Conservation (phyloP, 2,888 invertebrate genomes). For the Drosophila phalerata region DNA sequence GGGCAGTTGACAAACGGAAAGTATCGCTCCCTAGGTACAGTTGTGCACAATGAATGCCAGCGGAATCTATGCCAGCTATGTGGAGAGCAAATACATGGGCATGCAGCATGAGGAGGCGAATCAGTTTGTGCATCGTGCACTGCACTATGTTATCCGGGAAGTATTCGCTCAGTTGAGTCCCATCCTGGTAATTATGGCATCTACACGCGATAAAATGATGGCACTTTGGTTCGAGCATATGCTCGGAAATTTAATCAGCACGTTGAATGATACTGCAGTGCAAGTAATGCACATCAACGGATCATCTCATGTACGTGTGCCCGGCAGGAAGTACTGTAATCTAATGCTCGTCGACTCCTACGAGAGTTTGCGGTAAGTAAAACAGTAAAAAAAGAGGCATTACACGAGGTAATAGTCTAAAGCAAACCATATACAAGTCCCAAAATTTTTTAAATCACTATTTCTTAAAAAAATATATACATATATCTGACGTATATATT, state of each 20-base stretch:
- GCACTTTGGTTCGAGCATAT: slow-evolving; percentile 57
- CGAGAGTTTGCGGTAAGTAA: slow-evolving; percentile 55
- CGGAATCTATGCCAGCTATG: slow-evolving; percentile 45
- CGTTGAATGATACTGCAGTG: slow-evolving; percentile 50
- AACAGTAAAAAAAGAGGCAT: too few relatives aligned
- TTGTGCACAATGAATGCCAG: slow-evolving; percentile 35
- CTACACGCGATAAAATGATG: slow-evolving; percentile 13
- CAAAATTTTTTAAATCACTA: too few relatives aligned
- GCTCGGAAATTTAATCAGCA: slow-evolving; percentile 37
- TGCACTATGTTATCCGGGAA: slow-evolving; percentile 53
- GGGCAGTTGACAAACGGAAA: background rate
- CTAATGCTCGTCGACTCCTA: slow-evolving; percentile 73
- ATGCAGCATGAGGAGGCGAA: slow-evolving; percentile 58
- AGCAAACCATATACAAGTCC: too few relatives aligned
- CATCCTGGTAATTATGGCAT: slow-evolving; percentile 55
- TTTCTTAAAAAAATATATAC: too few relatives aligned
- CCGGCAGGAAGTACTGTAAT: slow-evolving; percentile 59
- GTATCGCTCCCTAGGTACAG: background rate
- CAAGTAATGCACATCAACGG: slow-evolving; percentile 48
- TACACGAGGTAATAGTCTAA: too few relatives aligned
- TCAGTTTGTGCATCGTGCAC: slow-evolving; percentile 46
- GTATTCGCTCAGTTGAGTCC: slow-evolving; percentile 57
- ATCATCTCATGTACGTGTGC: slow-evolving; percentile 39
- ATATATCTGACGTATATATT: too few relatives aligned
- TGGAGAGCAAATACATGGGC: slow-evolving; percentile 48